Base-by-base conservation (phyloP, 2,797 vertebrate genomes). In the Etheostoma nigrum region DNA sequence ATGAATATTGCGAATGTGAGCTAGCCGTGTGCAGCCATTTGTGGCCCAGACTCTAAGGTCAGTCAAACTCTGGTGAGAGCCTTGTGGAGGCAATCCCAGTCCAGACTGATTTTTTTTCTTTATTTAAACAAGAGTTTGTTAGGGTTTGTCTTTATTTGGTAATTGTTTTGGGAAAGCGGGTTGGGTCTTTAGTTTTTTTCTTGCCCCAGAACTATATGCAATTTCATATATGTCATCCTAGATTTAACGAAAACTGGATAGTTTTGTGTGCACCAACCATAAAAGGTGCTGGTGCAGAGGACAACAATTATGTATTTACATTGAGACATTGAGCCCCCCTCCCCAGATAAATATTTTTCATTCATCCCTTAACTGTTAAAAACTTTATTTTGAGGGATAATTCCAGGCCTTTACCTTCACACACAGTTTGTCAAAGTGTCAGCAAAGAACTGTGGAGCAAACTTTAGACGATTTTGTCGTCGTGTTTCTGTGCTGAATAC, bases 401-500 rank as follows among this genome's bases (percentile, higher is more conserved):
- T 14, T 51, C 11, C 2, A 30, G 13, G 27, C 49, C 16, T 19
- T 73, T 14, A 40, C 42, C 57, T 57, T 36, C 27, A 30, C 19
- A 63, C 1, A 6, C 8, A 1, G 10, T 5, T 48, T 5, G 13
- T 67, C 45, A 58, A 59, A 60, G 44, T 27, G 14, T 21, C 49
- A 44, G 12, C 23, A 48, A 27, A 45, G 6, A 5, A 49, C 58
- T 2, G 36, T 9, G 10, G 36, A 40, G 27, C 5, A 53, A 16
- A 36, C 21, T 23, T 33, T 19, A 14, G 13, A 21, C 13, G 1
- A 51, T 42, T 57, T 40, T 12, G 33, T 15, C 23, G 19, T 57
- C 74, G 1, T 8, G 65, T 69, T 62, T 69, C 45, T 40, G 45
- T 2, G 30, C 54, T 47, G 54, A 47, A 21, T 54, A 61, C 49